These are phyloP conservation scores for Tenrec ecaudatus DNA, from an alignment of 2,113 vertebrate genomes.

Conservation along the genomic window DNA sequence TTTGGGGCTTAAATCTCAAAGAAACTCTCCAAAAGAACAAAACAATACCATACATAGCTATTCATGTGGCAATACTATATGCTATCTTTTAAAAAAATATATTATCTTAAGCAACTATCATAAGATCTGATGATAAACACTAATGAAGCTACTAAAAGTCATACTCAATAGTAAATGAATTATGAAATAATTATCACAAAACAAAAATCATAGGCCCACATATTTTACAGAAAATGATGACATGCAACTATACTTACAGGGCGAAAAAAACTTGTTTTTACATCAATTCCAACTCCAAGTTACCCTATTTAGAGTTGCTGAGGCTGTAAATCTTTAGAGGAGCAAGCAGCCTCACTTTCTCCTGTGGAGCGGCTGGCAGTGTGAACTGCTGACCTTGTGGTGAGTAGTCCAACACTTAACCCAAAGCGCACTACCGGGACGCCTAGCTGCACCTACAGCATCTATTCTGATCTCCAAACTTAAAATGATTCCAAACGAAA, in stretches of 20 bases:
- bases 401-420: too few relatives aligned
- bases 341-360: too few relatives aligned
- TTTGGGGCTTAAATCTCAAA: slow-evolving; percentile 48
- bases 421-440: too few relatives aligned
- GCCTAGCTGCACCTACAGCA: neutral
- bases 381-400: too few relatives aligned
- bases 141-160: slow-evolving; percentile 25
- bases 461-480: slow-evolving; percentile 19
- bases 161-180: slow-evolving; percentile 16
- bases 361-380: too few relatives aligned
- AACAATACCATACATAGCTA: neutral
- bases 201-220: neutral
- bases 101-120: neutral
- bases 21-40: neutral
- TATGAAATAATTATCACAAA: neutral
- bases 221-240: neutral
- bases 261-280: too few relatives aligned
- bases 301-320: too few relatives aligned
- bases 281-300: too few relatives aligned
- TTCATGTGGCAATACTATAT: neutral
- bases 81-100: neutral
- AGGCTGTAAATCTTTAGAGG: neutral
- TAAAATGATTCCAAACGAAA: slow-evolving; percentile 48
- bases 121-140: slow-evolving; percentile 8
- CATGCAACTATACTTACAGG: neutral